Evolutionary conservation across 2,888 invertebrate species (phyloP).

Genomic region (Sepiola atlantica): DNA sequence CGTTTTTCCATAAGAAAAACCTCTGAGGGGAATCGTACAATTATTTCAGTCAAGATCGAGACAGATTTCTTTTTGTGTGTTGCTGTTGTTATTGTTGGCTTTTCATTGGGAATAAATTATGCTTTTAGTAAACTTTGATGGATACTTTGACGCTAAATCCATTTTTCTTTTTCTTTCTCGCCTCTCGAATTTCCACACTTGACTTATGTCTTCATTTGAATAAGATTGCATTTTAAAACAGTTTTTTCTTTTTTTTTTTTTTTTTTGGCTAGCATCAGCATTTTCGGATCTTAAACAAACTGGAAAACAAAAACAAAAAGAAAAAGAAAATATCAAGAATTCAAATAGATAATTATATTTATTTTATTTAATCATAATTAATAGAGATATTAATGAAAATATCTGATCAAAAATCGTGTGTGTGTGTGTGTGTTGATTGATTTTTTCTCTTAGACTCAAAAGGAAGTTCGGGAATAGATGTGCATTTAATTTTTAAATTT

Average conservation of each 20-base stretch:
- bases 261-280: background rate
- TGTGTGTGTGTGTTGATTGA: background rate
- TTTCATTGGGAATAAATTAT: constrained; percentile 39
- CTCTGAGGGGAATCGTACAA: constrained; percentile 39
- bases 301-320: background rate
- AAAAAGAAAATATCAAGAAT: background rate
- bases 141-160: constrained; percentile 11
- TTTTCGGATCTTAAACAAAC: background rate
- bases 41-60: background rate
- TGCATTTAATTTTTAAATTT: too few relatives aligned
- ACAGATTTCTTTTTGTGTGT: too few relatives aligned
- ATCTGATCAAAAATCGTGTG: background rate
- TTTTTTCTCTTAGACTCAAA: too few relatives aligned
- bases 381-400: too few relatives aligned
- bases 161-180: background rate
- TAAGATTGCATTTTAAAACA: background rate
- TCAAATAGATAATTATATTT: background rate
- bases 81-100: background rate
- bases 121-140: constrained; percentile 35
- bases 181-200: background rate
- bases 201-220: background rate
- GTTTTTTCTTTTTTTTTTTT: background rate
- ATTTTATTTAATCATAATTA: too few relatives aligned
- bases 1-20: constrained; percentile 10
- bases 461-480: too few relatives aligned